Evolutionary conservation across 1,140 invertebrate genomes (phyloP), one percentile per base, ranked within the genome.

Genomic region (Polypedilum vanderplanki): DNA sequence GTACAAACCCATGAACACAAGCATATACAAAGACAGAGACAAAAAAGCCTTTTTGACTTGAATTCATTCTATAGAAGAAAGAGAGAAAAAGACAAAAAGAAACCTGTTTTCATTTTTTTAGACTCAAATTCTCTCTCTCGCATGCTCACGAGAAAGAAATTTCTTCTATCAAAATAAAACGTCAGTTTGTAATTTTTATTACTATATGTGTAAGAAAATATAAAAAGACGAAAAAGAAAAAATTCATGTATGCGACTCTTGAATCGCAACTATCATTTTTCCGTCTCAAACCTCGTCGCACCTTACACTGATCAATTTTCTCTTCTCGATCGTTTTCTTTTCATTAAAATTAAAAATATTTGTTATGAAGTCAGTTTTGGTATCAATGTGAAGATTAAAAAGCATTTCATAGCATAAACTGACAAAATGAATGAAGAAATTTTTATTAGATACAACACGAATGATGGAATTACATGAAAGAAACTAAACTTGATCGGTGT

Each of bases 231-330:
- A 12, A 15, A 12, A 12, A 57, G n/a, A 9, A 57, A 57, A 57
- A n/a, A 12, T n/a, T 57, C 8, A 57, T 57, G 46, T 57, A n/a
- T 57, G 46, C 46, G 46, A 57, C 46, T 57, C 46, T 33, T 33
- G 46, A 57, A 57, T 57, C 46, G 46, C 46, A 57, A 57, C 46
- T 57, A 57, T 57, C 46, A 57, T 57, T 57, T 33, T 57, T 57
- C 46, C n/a, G 46, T 33, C 24, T 33, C 24, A 33, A 33, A 33
- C 24, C 24, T 33, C 24, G 24, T 57, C 46, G 46, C 46, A 57
- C 46, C 46, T 57, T 57, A 57, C 46, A 57, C 46, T n/a, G 46
- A 57, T 57, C 46, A 57, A 57, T 57, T 57, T 57, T 57, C 46
- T 57, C 46, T 15, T 15, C 46, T 57, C 12, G 46, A 57, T 57